Percentiles rank a stretch among this genome's conserved stretches.
Conservation (phyloP, 2,113 vertebrate species). For the Oncorhynchus clarkii region DNA sequence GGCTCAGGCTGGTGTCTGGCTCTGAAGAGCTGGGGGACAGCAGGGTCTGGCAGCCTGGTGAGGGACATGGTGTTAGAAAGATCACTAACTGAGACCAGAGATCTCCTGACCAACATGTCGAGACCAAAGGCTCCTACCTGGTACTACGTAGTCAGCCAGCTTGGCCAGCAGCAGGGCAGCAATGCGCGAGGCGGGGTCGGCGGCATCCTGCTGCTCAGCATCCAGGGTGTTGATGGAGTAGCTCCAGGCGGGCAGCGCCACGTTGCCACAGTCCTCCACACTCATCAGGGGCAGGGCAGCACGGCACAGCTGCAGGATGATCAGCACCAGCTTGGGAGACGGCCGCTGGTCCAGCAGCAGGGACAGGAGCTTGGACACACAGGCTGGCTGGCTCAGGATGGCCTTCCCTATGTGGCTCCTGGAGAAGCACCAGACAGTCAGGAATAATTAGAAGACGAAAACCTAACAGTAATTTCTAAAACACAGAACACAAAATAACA, state of each 20-base stretch:
- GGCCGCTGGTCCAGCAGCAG: slow-evolving; percentile 95
- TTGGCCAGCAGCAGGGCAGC: slow-evolving; percentile 92
- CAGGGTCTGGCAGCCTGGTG: slow-evolving; percentile 90
- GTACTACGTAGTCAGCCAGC: slow-evolving; percentile 96
- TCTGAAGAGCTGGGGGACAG: slow-evolving; percentile 95
- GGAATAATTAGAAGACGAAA: not conserved
- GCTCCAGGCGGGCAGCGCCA: slow-evolving; percentile 95
- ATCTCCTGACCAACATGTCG: not conserved
- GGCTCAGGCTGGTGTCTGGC: slow-evolving; percentile 84
- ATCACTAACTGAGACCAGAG: not conserved
- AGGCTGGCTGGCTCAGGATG: slow-evolving; percentile 96
- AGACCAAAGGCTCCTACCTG: slow-evolving; percentile 74
- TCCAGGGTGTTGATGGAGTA: slow-evolving; percentile 91
- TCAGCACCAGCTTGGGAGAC: slow-evolving; percentile 95
- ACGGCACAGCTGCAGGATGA: slow-evolving; percentile 94
- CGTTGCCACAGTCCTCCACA: slow-evolving; percentile 95
- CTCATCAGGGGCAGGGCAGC: slow-evolving; percentile 96
- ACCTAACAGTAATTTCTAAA: not conserved
- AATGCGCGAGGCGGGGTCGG: slow-evolving; percentile 94
- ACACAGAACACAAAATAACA: not conserved
- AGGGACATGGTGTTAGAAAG: not conserved
- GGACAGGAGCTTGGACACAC: slow-evolving; percentile 97
- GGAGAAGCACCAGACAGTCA: slow-evolving; percentile 15
- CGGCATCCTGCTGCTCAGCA: slow-evolving; percentile 90
- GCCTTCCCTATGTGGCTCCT: slow-evolving; percentile 99